A percentile compares a stretch with the other conserved stretches of the same genome.
Evolutionary conservation across 1,140 invertebrate genomes (phyloP).

Genomic region (Heterodera schachtii): DNA sequence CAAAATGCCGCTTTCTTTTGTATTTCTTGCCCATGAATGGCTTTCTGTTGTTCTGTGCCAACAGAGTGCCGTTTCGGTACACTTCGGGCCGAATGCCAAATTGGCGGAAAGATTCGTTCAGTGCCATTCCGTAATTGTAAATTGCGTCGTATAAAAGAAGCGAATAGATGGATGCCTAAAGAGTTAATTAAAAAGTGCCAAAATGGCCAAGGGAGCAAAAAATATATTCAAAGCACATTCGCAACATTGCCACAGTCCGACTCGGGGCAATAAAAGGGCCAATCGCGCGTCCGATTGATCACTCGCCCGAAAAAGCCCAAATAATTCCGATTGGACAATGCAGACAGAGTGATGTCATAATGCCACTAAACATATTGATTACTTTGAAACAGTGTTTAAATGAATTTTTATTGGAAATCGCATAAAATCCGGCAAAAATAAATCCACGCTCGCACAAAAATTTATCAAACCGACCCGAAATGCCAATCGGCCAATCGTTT

Average conservation of each 20-base stretch:
- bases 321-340: constrained; percentile 6
- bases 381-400: no score
- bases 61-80: background rate
- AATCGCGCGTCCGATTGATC: background rate
- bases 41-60: constrained; percentile 32
- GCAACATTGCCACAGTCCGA: constrained; percentile 36
- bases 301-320: background rate
- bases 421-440: no score
- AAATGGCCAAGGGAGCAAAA: background rate
- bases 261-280: background rate
- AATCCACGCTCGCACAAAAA: background rate
- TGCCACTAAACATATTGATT: constrained; percentile 3
- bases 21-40: background rate
- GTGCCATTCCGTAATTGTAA: background rate
- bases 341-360: constrained; percentile 22
- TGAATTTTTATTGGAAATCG: background rate
- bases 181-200: background rate
- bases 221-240: background rate
- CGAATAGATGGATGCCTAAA: background rate
- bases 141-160: background rate
- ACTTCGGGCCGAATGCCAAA: background rate
- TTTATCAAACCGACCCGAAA: constrained; percentile 36
- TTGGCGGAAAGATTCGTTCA: background rate
- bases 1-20: background rate
- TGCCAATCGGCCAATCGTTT: constrained; percentile 33